A percentile compares a stretch with the other conserved stretches of the same genome.
These are phyloP conservation scores for Teleogryllus occipitalis DNA, from an alignment of 1,140 invertebrate species.

Conservation along the genomic window DNA sequence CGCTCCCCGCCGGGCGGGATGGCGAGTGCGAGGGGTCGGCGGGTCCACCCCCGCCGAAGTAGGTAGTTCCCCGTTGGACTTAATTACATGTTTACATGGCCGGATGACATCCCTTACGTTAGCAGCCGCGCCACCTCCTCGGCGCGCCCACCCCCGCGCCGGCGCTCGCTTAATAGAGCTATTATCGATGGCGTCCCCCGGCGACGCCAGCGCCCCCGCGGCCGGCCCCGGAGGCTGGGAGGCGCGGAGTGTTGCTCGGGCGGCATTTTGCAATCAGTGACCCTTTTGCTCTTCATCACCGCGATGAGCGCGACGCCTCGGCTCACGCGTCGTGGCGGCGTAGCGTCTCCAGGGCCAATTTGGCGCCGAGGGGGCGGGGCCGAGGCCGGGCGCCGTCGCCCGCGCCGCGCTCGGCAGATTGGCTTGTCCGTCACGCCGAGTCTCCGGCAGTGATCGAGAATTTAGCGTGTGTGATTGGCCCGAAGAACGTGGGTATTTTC, in stretches of 20 bases:
- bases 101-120: background rate
- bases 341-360: no score
- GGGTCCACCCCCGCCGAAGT: background rate
- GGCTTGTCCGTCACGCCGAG: background rate
- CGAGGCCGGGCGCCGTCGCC: no score
- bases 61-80: background rate
- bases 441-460: background rate
- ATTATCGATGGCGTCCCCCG: background rate
- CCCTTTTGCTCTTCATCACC: no score
- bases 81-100: constrained; percentile 1
- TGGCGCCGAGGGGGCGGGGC: no score
- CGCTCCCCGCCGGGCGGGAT: no score
- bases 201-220: background rate
- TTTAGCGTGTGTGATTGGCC: background rate
- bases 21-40: background rate
- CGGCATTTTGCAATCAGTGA: no score
- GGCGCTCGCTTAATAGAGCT: background rate
- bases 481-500: background rate
- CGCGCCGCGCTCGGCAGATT: background rate
- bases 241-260: no score
- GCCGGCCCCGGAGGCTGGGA: no score
- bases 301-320: no score
- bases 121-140: no score
- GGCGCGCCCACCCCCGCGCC: no score
- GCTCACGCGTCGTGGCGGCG: no score